Percentiles rank a stretch among this genome's conserved stretches.
Evolutionary conservation across 1,140 invertebrate species (phyloP).

Genomic region (Brachionus koreanus): DNA sequence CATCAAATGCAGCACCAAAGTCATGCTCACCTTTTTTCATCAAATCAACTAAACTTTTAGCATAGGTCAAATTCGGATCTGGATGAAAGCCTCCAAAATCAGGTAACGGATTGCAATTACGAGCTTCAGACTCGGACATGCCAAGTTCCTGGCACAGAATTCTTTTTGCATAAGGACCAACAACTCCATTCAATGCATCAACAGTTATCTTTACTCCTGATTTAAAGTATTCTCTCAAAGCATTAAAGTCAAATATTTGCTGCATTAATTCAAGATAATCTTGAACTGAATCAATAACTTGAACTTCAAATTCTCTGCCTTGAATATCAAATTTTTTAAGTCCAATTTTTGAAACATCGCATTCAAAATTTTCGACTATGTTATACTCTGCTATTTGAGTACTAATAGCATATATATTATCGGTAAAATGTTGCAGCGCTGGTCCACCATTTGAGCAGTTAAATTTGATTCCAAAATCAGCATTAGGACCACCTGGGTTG

Average conservation of each 20-base stretch:
- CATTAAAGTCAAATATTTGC: slow-evolving; percentile 89
- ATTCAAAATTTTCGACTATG: background rate
- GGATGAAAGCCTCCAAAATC: slow-evolving; percentile 94
- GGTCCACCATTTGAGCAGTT: slow-evolving; percentile 88
- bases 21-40: slow-evolving; percentile 76
- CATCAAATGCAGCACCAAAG: slow-evolving; percentile 97
- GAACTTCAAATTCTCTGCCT: slow-evolving; percentile 76
- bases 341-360: background rate
- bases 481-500: slow-evolving; percentile 93
- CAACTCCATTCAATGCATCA: slow-evolving; percentile 67
- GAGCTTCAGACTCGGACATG: slow-evolving; percentile 61
- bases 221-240: slow-evolving; percentile 67
- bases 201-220: slow-evolving; percentile 17
- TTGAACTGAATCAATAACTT: slow-evolving; percentile 83
- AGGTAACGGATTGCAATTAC: slow-evolving; percentile 71
- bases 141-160: slow-evolving; percentile 85
- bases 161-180: slow-evolving; percentile 84
- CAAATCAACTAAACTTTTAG: slow-evolving; percentile 74
- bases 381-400: slow-evolving; percentile 2
- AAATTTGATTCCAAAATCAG: slow-evolving; percentile 98
- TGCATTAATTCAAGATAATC: slow-evolving; percentile 91
- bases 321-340: slow-evolving; percentile 53
- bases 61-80: slow-evolving; percentile 97
- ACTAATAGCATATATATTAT: background rate
- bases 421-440: slow-evolving; percentile 17